Percentiles rank a stretch among this genome's conserved stretches.
Conservation (phyloP, 2,888 invertebrate species). For the Scaptodrosophila latifasciaeformis region DNA sequence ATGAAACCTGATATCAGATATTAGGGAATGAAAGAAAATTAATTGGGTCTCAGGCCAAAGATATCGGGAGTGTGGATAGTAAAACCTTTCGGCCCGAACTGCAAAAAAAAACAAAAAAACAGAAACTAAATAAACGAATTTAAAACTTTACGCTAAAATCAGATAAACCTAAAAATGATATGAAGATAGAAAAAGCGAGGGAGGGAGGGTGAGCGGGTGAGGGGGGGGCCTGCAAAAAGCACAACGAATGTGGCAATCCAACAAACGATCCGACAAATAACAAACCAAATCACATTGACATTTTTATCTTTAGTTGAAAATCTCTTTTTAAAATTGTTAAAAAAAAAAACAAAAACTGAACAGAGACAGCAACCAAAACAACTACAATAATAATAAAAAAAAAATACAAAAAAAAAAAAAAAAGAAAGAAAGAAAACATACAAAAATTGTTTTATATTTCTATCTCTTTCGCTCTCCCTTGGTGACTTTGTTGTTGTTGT, state of each 20-base stretch:
- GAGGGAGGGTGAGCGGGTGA: too few relatives aligned
- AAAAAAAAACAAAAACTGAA: slow-evolving; percentile 43
- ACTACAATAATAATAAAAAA: neutral
- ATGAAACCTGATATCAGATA: slow-evolving; percentile 43
- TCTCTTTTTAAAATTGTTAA: slow-evolving; percentile 66
- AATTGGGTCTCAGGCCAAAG: slow-evolving; percentile 42
- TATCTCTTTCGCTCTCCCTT: too few relatives aligned
- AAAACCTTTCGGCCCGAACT: too few relatives aligned
- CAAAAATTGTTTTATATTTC: slow-evolving; percentile 45
- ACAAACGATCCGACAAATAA: slow-evolving; percentile 47
- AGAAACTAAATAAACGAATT: too few relatives aligned
- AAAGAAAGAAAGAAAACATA: slow-evolving; percentile 25
- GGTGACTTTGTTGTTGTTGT: slow-evolving; percentile 24
- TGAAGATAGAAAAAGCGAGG: slow-evolving; percentile 13
- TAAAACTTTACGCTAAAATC: neutral
- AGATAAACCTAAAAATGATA: neutral
- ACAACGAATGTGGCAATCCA: slow-evolving; percentile 41
- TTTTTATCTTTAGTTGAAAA: slow-evolving; percentile 65
- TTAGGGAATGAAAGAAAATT: slow-evolving; percentile 37
- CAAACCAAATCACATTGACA: slow-evolving; percentile 56
- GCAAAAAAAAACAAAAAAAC: slow-evolving; percentile 2
- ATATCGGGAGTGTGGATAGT: too few relatives aligned
- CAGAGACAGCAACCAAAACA: slow-evolving; percentile 14
- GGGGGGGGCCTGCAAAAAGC: too few relatives aligned
- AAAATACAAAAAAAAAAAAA: slow-evolving; percentile 33